Base-by-base conservation (phyloP, 2,888 invertebrate species). In the Temnothorax rugatulus region DNA sequence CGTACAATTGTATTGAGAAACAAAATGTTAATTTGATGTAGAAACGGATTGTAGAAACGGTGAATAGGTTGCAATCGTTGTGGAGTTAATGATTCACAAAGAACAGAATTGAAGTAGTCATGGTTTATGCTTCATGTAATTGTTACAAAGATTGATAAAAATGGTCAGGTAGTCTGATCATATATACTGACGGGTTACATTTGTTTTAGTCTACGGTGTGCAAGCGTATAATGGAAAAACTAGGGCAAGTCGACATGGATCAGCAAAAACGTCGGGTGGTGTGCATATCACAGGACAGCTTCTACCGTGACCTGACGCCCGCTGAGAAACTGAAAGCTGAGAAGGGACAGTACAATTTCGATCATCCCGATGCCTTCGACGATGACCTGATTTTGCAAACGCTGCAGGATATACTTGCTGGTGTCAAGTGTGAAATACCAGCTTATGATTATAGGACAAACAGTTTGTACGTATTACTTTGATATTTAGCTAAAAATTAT, bases 311-410 rank as follows among this genome's bases (percentile, higher is more conserved):
- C 85, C 95, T 99, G 71, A 97, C 96, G 0, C 95, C 97, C 0
- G 96, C 97, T 0, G 99, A 99, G 94, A 97, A 97, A 90, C 95
- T 96, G 0, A 97, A 97, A 89, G 98, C 98, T 3, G 97, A 97
- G 84, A 97, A 97, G 76, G 99, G 99, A 44, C 97, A 98, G 91
- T 99, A 98, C 94, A 99, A 99, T 95, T 99, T 99, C 95, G 99
- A 99, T 95, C 99, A 99, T 95, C 99, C 99, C 0, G 99, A 98
- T 95, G 99, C 99, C 0, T 99, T 99, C 95, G 98, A 99, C 94
- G 98, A 98, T 93, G 97, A 97, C 81, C 96, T 98, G 41, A 97
- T 99, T 94, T 96, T 97, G 73, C 96, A 97, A 69, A 97, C 98
- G 0, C 95, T 99, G 64, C 96, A 96, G 90, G 97, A 98, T 91